Conservation (phyloP, 1,140 invertebrate species). For the Drosophila triauraria region DNA sequence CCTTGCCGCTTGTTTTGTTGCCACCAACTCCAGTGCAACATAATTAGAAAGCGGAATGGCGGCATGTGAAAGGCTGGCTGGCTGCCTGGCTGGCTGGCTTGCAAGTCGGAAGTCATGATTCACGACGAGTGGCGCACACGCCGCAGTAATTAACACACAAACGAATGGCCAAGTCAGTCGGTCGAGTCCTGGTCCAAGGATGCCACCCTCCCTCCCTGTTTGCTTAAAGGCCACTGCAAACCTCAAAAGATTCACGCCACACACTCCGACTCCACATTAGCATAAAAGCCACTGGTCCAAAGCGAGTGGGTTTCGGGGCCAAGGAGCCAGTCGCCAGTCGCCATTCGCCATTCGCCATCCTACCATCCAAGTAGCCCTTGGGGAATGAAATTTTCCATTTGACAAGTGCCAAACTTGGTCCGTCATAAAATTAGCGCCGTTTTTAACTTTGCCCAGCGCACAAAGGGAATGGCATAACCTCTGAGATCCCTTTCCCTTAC, state of each 20-base stretch:
- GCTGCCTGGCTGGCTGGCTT: constrained; percentile 22
- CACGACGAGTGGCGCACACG: constrained; percentile 66
- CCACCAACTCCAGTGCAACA: constrained; percentile 58
- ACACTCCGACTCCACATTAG: constrained; percentile 49
- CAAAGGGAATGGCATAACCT: constrained; percentile 33
- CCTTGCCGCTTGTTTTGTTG: constrained; percentile 57
- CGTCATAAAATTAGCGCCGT: constrained; percentile 77
- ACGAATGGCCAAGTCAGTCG: constrained; percentile 36
- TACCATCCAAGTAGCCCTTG: constrained; percentile 30
- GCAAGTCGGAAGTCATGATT: constrained; percentile 78
- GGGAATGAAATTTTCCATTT: constrained; percentile 60
- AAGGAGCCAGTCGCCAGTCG: constrained; percentile 1
- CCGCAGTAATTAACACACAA: constrained; percentile 79
- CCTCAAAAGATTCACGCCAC: constrained; percentile 47
- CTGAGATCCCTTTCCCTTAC: not conserved
- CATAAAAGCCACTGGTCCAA: constrained; percentile 63
- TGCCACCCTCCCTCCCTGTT: constrained; percentile 30
- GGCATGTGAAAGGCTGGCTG: constrained; percentile 11
- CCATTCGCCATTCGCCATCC: not conserved
- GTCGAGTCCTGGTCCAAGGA: constrained; percentile 37
- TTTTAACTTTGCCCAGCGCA: constrained; percentile 57
- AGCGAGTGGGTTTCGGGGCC: constrained; percentile 20
- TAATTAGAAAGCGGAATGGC: constrained; percentile 72
- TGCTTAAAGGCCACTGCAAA: constrained; percentile 53
- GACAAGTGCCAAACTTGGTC: constrained; percentile 69